Evolutionary conservation across 2,113 vertebrate species (phyloP).

Genomic region (Phalacrocorax aristotelis): DNA sequence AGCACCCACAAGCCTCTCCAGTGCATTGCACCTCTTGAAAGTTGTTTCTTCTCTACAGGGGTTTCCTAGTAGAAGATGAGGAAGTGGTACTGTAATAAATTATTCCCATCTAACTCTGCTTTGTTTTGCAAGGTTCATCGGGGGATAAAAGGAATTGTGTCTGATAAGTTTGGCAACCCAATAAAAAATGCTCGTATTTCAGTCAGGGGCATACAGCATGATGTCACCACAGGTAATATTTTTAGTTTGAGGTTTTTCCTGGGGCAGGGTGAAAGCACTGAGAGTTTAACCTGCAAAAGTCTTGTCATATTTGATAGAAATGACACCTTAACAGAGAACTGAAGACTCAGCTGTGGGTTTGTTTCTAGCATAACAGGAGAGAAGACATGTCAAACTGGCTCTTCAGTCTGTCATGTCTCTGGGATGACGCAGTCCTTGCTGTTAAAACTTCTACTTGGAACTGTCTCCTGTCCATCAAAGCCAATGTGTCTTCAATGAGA

Average conservation of each 20-base stretch:
- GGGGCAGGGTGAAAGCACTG: not conserved
- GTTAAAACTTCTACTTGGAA: not conserved
- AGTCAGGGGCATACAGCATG: slow-evolving; percentile 88
- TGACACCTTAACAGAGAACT: not conserved
- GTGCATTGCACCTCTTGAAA: not conserved
- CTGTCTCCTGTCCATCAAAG: not conserved
- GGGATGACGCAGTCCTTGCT: not conserved
- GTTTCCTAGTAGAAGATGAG: not conserved
- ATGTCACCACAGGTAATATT: slow-evolving; percentile 87
- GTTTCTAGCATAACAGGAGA: not conserved
- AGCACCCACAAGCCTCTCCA: not conserved
- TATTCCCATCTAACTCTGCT: not conserved
- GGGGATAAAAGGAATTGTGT: slow-evolving; percentile 92
- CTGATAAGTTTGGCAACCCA: slow-evolving; percentile 83
- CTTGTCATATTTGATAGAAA: not conserved
- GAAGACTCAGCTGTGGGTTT: not conserved
- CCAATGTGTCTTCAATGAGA: not conserved
- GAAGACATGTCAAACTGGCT: not conserved
- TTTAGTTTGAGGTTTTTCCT: not conserved
- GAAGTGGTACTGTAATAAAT: not conserved
- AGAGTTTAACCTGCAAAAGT: not conserved
- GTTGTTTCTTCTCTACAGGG: not conserved
- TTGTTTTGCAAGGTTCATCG: slow-evolving; percentile 83
- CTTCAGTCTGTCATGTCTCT: not conserved
- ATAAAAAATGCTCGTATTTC: slow-evolving; percentile 88